Conservation (phyloP, 2,797 vertebrate species). For the Erethizon dorsatum region DNA sequence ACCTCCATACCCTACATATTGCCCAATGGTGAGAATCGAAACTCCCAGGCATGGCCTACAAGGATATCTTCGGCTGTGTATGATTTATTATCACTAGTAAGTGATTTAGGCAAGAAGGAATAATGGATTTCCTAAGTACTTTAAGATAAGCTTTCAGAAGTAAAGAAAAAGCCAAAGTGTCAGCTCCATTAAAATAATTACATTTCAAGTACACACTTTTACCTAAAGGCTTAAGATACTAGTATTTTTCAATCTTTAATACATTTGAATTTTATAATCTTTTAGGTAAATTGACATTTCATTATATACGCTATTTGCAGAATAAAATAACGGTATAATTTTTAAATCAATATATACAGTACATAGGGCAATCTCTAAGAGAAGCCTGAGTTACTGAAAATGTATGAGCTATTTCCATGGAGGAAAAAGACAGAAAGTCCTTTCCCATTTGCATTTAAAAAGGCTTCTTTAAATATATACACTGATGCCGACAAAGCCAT, state of each 20-base stretch:
- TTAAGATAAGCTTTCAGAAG: conserved; percentile 79
- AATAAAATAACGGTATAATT: conserved; percentile 84
- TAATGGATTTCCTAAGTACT: conserved; percentile 81
- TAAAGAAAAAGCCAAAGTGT: conserved; percentile 71
- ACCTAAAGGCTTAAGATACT: conserved; percentile 76
- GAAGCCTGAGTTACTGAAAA: conserved; percentile 83
- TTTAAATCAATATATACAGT: conserved; percentile 85
- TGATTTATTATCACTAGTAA: conserved; percentile 78
- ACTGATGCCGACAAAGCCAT: conserved; percentile 84
- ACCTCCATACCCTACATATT: background rate
- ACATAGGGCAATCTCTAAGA: conserved; percentile 79
- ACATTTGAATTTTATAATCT: conserved; percentile 77
- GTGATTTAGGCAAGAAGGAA: conserved; percentile 71
- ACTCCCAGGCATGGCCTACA: background rate
- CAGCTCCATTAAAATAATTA: conserved; percentile 85
- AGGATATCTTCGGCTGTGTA: conserved; percentile 36
- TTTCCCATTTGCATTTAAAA: conserved; percentile 87
- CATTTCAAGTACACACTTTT: conserved; percentile 73
- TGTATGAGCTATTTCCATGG: conserved; percentile 83
- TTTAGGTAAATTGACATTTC: conserved; percentile 83
- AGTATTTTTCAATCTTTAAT: conserved; percentile 81
- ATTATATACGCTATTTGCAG: conserved; percentile 81
- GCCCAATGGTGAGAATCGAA: conserved; percentile 35
- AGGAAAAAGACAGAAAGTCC: conserved; percentile 78
- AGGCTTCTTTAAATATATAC: conserved; percentile 87